Evolutionary conservation across 1,140 invertebrate species (phyloP).

Genomic region (Heliconius hewitsoni): DNA sequence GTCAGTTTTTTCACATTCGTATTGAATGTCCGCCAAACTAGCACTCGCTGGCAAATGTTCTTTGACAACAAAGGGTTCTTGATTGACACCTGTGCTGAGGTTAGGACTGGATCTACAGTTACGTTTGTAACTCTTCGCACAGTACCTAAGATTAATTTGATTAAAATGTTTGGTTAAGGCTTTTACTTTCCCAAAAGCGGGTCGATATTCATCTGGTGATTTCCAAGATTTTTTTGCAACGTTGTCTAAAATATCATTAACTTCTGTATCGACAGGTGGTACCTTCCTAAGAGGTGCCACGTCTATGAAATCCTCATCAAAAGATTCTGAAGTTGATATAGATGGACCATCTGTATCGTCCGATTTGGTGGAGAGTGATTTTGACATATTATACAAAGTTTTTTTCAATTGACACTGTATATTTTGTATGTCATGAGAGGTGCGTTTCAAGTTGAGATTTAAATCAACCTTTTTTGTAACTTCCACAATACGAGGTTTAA

Average conservation of each 20-base stretch:
- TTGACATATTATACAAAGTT: constrained; percentile 61
- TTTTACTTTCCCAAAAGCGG: constrained; percentile 84
- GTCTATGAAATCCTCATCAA: constrained; percentile 53
- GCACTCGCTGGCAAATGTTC: constrained; percentile 58
- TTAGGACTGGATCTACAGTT: constrained; percentile 79
- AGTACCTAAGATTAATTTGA: constrained; percentile 74
- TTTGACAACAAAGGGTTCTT: constrained; percentile 43
- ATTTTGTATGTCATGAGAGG: constrained; percentile 55
- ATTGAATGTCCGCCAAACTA: constrained; percentile 72
- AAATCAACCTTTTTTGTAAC: constrained; percentile 53
- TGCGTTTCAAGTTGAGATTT: constrained; percentile 56
- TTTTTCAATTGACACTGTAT: constrained; percentile 64
- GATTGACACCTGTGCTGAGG: constrained; percentile 54
- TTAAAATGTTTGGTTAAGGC: constrained; percentile 85
- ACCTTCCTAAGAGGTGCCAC: constrained; percentile 34
- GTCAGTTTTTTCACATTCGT: constrained; percentile 59
- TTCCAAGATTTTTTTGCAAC: constrained; percentile 84
- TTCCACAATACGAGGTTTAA: constrained; percentile 29
- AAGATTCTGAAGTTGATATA: constrained; percentile 66
- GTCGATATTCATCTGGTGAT: constrained; percentile 83
- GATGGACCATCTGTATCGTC: constrained; percentile 65
- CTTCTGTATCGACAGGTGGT: constrained; percentile 42
- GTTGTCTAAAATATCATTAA: constrained; percentile 54
- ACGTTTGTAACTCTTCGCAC: constrained; percentile 72
- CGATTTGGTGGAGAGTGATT: constrained; percentile 65